Conservation (phyloP, 23 tunicate genomes). For the Ciona savignyi region DNA sequence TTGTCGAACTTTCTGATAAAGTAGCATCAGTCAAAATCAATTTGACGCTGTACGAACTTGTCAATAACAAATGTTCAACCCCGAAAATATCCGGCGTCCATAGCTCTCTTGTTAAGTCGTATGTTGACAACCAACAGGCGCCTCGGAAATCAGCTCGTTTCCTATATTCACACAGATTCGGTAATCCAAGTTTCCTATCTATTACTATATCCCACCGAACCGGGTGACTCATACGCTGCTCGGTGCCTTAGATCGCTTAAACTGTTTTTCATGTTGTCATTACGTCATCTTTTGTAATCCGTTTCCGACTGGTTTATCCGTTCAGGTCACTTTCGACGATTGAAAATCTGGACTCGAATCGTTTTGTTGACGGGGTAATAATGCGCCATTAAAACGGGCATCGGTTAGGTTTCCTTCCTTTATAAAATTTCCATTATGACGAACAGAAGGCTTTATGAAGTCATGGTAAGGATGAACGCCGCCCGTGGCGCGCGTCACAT, state of each 20-base stretch:
- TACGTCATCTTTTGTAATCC: too few relatives aligned
- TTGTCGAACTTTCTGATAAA: too few relatives aligned
- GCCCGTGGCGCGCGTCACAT: not conserved
- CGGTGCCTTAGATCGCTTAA: not conserved
- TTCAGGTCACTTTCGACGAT: not conserved
- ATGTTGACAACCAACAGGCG: not conserved
- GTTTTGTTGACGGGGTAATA: not conserved
- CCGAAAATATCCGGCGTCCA: too few relatives aligned
- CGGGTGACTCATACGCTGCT: not conserved
- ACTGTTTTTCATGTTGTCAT: too few relatives aligned
- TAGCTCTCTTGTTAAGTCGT: not conserved
- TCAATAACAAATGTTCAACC: too few relatives aligned
- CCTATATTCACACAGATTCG: not conserved
- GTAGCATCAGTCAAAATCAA: too few relatives aligned
- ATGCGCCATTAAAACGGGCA: not conserved
- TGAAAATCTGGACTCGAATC: too few relatives aligned
- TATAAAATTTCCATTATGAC: not conserved
- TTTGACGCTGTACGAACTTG: too few relatives aligned
- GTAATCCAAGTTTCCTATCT: not conserved
- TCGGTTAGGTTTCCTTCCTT: not conserved
- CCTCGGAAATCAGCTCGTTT: not conserved
- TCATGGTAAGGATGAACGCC: not conserved
- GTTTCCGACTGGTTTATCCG: too few relatives aligned
- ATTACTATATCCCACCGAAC: not conserved
- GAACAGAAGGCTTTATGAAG: not conserved